phyloP scores from a whole-genome alignment of 2,797 vertebrate species.

The Nyctalus aviator region DNA sequence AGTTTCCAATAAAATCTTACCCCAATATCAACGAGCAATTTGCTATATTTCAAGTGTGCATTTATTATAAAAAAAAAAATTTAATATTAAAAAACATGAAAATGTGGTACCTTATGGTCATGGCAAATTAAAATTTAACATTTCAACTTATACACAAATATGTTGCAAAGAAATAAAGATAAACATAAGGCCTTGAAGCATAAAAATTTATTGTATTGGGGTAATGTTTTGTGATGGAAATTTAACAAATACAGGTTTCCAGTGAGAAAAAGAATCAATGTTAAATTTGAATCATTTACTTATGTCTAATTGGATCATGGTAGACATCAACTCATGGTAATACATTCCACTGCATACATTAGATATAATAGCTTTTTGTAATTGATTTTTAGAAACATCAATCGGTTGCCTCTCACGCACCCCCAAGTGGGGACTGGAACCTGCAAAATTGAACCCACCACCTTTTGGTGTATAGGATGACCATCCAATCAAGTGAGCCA shows the following conservation, averaged over 20 bases:
- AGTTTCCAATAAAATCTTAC: neutral
- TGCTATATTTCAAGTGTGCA: neutral
- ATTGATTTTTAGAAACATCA: neutral
- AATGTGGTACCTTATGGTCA: neutral
- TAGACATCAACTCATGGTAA: neutral
- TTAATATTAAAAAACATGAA: neutral
- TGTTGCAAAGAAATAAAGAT: neutral
- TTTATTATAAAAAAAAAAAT: neutral
- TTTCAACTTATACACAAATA: constrained; percentile 19
- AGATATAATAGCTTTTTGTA: neutral
- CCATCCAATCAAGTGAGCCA: neutral
- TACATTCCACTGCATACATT: constrained; percentile 1
- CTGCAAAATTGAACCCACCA: neutral
- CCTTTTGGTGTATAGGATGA: neutral
- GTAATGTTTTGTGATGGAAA: neutral
- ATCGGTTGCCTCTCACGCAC: neutral
- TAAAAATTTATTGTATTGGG: constrained; percentile 52
- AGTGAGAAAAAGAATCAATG: neutral
- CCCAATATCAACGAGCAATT: neutral
- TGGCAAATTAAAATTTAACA: constrained; percentile 6
- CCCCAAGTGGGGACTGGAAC: neutral
- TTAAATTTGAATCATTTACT: neutral
- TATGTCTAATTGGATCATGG: neutral
- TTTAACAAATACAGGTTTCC: neutral
- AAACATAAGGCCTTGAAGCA: neutral